Conservation (phyloP, 2,888 invertebrate genomes). For the Troides oblongomaculatus region DNA sequence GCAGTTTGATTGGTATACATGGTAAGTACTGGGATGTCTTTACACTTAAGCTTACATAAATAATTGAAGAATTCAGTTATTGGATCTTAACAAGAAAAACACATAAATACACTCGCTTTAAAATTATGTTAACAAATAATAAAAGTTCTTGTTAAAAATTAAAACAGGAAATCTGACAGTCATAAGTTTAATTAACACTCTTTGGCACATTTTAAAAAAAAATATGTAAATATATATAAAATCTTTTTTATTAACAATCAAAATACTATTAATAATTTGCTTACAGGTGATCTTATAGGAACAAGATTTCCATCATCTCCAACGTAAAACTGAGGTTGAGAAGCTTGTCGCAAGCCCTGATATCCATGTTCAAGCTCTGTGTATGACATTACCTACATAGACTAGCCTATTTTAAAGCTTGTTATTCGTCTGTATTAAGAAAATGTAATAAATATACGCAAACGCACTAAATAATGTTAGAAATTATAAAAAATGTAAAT, state of each 20-base stretch:
- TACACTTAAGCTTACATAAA: neutral
- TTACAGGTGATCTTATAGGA: slow-evolving; percentile 79
- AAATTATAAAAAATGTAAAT: slow-evolving; percentile 1
- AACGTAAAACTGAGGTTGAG: slow-evolving; percentile 85
- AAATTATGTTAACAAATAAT: neutral
- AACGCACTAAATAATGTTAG: neutral
- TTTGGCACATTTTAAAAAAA: neutral
- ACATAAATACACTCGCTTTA: too few relatives aligned
- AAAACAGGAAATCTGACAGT: neutral
- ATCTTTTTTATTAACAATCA: neutral
- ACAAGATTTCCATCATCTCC: slow-evolving; percentile 84
- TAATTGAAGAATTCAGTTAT: neutral
- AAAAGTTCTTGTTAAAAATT: neutral
- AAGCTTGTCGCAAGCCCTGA: slow-evolving; percentile 89
- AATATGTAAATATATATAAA: neutral
- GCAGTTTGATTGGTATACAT: neutral
- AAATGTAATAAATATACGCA: neutral
- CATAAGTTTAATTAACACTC: neutral
- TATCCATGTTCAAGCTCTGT: slow-evolving; percentile 96
- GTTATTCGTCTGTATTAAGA: slow-evolving; percentile 10
- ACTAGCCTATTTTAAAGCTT: slow-evolving; percentile 32
- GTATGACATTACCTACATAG: slow-evolving; percentile 88
- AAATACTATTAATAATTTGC: slow-evolving; percentile 45
- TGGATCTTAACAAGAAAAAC: neutral
- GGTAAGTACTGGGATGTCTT: slow-evolving; percentile 1